These are phyloP conservation scores for Calephelis perditalis DNA, from an alignment of 2,888 invertebrate genomes.

Conservation along the genomic window DNA sequence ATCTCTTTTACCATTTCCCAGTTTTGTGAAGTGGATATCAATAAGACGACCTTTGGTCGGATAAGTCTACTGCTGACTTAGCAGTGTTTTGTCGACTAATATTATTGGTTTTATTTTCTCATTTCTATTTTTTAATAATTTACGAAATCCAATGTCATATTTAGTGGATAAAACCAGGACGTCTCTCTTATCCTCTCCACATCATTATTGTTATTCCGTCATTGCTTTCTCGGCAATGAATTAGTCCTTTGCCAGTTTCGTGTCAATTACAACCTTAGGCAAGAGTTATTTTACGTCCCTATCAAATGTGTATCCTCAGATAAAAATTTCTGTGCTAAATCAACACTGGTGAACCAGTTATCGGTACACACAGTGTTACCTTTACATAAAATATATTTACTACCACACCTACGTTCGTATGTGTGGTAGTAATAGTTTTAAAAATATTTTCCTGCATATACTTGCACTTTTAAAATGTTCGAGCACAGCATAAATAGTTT, in stretches of 20 bases:
- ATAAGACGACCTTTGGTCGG: constrained; percentile 2
- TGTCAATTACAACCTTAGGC: background rate
- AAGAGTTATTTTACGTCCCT: background rate
- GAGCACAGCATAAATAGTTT: background rate
- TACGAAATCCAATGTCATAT: background rate
- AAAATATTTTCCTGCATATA: background rate
- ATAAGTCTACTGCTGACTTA: background rate
- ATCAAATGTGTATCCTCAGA: constrained; percentile 1
- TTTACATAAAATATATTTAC: no score
- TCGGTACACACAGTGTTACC: background rate
- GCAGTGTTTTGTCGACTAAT: background rate
- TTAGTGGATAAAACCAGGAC: background rate
- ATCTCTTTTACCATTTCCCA: no score
- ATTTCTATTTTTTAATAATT: background rate
- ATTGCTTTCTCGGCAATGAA: background rate
- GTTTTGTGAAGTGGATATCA: background rate
- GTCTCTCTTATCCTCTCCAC: background rate
- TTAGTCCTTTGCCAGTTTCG: background rate
- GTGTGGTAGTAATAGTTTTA: background rate
- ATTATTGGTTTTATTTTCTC: background rate
- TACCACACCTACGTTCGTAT: no score
- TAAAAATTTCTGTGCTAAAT: background rate
- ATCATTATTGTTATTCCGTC: background rate
- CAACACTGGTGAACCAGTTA: background rate
- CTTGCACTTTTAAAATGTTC: no score